phyloP scores from a whole-genome alignment of 2,888 invertebrate genomes.

The Dasypogon diadema region DNA sequence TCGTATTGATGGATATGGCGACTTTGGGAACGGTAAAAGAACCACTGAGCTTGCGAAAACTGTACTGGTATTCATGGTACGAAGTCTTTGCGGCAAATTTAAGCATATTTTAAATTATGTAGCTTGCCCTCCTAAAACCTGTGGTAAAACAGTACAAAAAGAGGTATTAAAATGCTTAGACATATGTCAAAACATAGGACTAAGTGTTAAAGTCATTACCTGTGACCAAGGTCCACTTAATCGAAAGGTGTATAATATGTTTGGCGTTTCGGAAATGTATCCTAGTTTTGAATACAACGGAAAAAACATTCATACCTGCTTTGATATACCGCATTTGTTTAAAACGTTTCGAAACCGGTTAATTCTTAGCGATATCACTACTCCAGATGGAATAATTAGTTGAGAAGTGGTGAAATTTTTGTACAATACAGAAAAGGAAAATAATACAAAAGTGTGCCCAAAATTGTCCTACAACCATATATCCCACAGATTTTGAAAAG shows the following conservation, averaged over 20 bases:
- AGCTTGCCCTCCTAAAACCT: neutral
- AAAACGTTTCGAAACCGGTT: constrained; percentile 43
- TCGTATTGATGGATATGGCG: constrained; percentile 1
- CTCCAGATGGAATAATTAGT: constrained; percentile 42
- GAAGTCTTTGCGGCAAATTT: constrained; percentile 17
- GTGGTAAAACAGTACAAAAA: neutral
- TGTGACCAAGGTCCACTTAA: constrained; percentile 47
- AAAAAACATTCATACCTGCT: constrained; percentile 25
- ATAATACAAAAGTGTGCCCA: constrained; percentile 42
- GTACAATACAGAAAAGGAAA: constrained; percentile 44
- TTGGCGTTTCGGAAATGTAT: neutral
- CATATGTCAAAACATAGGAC: neutral
- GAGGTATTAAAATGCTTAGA: neutral
- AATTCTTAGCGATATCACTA: constrained; percentile 15
- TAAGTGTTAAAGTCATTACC: neutral
- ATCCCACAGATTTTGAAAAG: constrained; percentile 54
- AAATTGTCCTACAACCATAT: constrained; percentile 53
- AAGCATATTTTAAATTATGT: constrained; percentile 17
- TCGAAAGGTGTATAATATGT: neutral
- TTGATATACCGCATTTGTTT: constrained; percentile 16
- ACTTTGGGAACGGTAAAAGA: constrained; percentile 11
- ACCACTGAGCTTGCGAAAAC: neutral
- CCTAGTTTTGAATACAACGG: constrained; percentile 6
- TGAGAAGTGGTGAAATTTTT: constrained; percentile 45
- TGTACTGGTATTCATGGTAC: constrained; percentile 1